Percentiles rank a stretch among this genome's conserved stretches.
Evolutionary conservation across 1,140 invertebrate genomes (phyloP).

Genomic region (Aleiodes sp.): DNA sequence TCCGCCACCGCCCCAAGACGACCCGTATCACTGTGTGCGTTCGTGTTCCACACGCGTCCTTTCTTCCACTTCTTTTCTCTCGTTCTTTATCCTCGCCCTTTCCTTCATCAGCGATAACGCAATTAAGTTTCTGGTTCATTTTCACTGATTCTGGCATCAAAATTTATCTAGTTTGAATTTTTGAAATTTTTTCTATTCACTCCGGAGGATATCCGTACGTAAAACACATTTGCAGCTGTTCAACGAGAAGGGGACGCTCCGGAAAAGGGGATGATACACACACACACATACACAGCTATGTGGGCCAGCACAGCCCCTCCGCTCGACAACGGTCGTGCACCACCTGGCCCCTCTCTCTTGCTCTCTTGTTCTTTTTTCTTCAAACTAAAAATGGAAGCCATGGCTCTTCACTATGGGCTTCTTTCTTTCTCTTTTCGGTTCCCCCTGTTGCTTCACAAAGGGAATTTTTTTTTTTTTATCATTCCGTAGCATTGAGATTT

Average conservation of each 20-base stretch:
- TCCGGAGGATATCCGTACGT: background rate
- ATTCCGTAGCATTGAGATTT: background rate
- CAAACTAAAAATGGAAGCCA: too few relatives aligned
- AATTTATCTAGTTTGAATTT: too few relatives aligned
- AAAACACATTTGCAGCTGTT: background rate
- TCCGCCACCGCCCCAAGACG: constrained; percentile 28
- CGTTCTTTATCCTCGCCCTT: too few relatives aligned
- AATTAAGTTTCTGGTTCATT: too few relatives aligned
- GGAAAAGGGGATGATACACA: constrained; percentile 25
- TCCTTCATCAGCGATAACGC: background rate
- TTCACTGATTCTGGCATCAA: too few relatives aligned
- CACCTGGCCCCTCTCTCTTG: constrained; percentile 50
- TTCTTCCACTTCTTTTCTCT: too few relatives aligned
- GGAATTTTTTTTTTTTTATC: background rate
- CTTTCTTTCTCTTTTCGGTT: background rate
- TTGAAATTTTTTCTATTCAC: background rate
- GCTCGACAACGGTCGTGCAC: constrained; percentile 63
- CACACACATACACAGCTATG: background rate
- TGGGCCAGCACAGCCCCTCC: background rate
- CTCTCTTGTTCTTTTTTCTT: background rate
- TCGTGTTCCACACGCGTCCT: background rate
- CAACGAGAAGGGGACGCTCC: background rate
- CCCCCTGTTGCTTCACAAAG: constrained; percentile 44
- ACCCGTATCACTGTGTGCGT: background rate
- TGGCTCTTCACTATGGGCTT: constrained; percentile 18